Evolutionary conservation across 2,797 vertebrate species (phyloP), one percentile per base, ranked within the genome.

Genomic region (Coranthus polyacanthus): DNA sequence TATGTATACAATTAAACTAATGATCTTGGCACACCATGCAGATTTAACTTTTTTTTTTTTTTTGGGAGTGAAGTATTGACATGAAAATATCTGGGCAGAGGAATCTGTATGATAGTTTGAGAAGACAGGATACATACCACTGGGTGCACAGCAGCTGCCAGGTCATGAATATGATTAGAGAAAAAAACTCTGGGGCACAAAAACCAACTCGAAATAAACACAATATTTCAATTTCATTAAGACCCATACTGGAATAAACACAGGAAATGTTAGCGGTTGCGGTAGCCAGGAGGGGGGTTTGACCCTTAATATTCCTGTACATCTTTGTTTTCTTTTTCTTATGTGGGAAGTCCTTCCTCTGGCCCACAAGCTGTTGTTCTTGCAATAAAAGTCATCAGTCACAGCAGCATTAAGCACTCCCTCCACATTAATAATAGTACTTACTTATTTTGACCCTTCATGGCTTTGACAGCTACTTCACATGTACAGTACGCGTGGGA

Each of bases 251-350:
- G 50, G 12, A 38, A 45, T 76, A 79, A 84, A 68, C 57, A 82
- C 69, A 80, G 70, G 72, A 74, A 79, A 62, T 67, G 62, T 24
- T 34, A 45, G 36, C 4, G 17, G 38, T 12, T 54, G 52, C 60
- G 56, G 42, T 39, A 65, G 79, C 58, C 51, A 39, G n/a, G n/a
- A 51, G 18, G 15, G 21, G 24, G 53, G 55, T 22, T 71, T 54
- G 47, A 70, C 60, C 68, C 66, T 57, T 57, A 59, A 59, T 65
- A 42, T 64, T 16, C 38, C 49, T 68, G 64, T 68, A 78, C 74
- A 68, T 85, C 65, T 75, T 11, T 82, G 78, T 75, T 85, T 77
- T 82, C 63, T 57, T 75, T 85, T 59, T 55, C 52, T 55, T 58
- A 50, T 49, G 55, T 17, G 79, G 81, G 83, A 81, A 83, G 77